These are phyloP conservation scores for Gymnobelideus leadbeateri DNA, from an alignment of 2,113 vertebrate genomes.

Conservation along the genomic window DNA sequence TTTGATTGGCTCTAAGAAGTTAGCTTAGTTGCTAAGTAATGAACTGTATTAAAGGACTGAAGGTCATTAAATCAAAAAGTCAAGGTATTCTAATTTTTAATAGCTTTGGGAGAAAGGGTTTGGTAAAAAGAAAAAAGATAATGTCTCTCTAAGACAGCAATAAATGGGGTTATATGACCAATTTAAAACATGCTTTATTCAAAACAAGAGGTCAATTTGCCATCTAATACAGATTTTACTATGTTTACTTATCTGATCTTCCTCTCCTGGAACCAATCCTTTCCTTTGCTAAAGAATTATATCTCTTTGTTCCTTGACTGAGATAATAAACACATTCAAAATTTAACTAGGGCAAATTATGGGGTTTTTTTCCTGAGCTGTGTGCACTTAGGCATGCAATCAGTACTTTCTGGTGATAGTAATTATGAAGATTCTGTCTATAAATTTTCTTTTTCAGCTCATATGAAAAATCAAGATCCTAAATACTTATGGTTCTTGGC, in stretches of 20 bases:
- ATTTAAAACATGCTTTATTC: background rate
- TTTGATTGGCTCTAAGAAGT: slow-evolving; percentile 10
- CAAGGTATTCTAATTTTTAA: slow-evolving; percentile 3
- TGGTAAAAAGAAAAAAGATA: background rate
- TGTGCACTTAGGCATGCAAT: background rate
- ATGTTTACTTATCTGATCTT: background rate
- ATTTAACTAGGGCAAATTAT: slow-evolving; percentile 22
- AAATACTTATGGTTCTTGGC: background rate
- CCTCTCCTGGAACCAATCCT: background rate
- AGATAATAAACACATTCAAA: slow-evolving; percentile 13
- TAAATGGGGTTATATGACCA: background rate
- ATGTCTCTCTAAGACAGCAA: background rate
- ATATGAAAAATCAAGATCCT: slow-evolving; percentile 15
- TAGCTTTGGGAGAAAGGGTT: background rate
- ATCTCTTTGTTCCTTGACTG: background rate
- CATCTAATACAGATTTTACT: slow-evolving; percentile 2
- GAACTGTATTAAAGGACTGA: background rate
- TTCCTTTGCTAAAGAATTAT: slow-evolving; percentile 10
- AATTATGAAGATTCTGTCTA: background rate
- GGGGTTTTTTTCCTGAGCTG: background rate
- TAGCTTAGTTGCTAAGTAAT: background rate
- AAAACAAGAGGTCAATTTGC: slow-evolving; percentile 5
- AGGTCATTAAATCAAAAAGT: slow-evolving; percentile 23
- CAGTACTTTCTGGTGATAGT: background rate
- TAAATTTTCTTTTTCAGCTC: slow-evolving; percentile 7